Evolutionary conservation across 2,888 invertebrate species (phyloP), one percentile per base, ranked within the genome.

Genomic region (Podabrus alpinus): DNA sequence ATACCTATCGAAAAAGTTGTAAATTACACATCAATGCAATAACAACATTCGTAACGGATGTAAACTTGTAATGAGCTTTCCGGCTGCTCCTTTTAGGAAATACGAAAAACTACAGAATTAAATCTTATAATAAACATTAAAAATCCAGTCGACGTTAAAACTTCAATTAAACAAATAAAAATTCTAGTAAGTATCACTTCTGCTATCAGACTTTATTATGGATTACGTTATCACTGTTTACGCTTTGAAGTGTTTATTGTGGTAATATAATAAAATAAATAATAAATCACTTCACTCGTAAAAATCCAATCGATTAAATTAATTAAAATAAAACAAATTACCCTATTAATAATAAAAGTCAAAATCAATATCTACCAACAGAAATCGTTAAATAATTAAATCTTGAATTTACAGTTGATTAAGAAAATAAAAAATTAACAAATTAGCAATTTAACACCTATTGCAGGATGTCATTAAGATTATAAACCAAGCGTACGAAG

Each of bases 361-460:
- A 45, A 13, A 45, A 45, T 45, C 45, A 10, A 45, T 45, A 45
- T 45, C 45, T 7, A n/a, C n/a, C 21, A 66, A 24, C 66, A 24
- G 21, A 15, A 68, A n/a, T 68, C 68, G 15, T 29, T 68, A 68
- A 68, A 68, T n/a, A 68, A 21, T 19, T 45, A 59, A 68, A 68
- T 68, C 59, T n/a, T 16, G 17, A 68, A 45, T 68, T 21, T 67
- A 29, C 17, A 68, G 60, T 24, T 69, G 64, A 66, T 29, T 66
- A 59, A 71, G 16, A 71, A 71, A 71, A 71, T 45, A 66, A 71
- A 64, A 71, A 71, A 71, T 59, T 71, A 71, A 66, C 71, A 15
- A 71, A 60, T 25, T 60, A 60, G 15, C 71, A 71, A 71, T 71
- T 71, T 71, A 71, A 71, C 71, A 66, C 66, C 66, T 71, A 71